These are phyloP conservation scores for Monoplex corrugatus DNA, from an alignment of 2,888 invertebrate species.

Conservation along the genomic window DNA sequence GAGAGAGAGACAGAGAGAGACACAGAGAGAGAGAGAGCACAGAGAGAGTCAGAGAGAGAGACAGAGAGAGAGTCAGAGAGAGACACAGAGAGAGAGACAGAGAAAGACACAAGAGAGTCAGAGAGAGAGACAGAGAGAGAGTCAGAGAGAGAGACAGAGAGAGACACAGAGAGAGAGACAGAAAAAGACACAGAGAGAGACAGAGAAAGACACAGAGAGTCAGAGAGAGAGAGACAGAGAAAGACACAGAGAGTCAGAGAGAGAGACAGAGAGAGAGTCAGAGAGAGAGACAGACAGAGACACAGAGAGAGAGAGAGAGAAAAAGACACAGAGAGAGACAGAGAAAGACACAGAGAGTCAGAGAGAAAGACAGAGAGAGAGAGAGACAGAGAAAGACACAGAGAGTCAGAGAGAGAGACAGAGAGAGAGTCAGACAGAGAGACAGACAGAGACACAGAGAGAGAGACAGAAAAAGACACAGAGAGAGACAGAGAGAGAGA, in stretches of 20 bases:
- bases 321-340: neutral
- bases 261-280: neutral
- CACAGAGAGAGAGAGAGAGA: neutral
- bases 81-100: neutral
- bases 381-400: neutral
- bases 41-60: neutral
- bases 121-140: neutral
- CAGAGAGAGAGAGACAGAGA: too few relatives aligned
- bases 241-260: neutral
- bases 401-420: neutral
- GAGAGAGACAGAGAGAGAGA: neutral
- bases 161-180: neutral
- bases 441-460: neutral
- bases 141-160: neutral
- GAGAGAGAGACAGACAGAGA: too few relatives aligned
- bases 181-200: neutral
- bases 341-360: neutral
- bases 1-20: neutral
- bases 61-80: too few relatives aligned
- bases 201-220: neutral
- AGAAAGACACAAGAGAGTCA: neutral
- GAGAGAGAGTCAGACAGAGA: neutral
- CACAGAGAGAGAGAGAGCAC: neutral
- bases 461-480: neutral
- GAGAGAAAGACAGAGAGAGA: neutral